These are phyloP conservation scores for Heliothis peltigera DNA, from an alignment of 2,888 invertebrate species.

Conservation along the genomic window DNA sequence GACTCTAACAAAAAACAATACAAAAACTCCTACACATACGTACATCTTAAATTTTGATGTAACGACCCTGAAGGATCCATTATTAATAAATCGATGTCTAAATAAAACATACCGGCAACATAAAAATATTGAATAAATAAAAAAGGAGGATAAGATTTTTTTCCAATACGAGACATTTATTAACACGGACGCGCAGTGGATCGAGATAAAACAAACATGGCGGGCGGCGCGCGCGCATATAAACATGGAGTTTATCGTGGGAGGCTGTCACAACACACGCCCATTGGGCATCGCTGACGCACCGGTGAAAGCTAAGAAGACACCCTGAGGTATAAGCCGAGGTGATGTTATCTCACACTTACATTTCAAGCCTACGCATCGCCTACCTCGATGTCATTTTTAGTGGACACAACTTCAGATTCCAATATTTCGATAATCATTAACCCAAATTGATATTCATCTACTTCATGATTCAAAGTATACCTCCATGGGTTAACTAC, in stretches of 20 bases:
- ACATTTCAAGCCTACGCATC: slow-evolving; percentile 84
- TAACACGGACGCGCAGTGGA: slow-evolving; percentile 86
- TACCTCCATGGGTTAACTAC: slow-evolving; percentile 33
- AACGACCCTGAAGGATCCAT: slow-evolving; percentile 85
- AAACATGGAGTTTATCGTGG: slow-evolving; percentile 88
- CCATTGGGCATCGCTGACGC: slow-evolving; percentile 81
- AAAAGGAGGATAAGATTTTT: slow-evolving; percentile 77
- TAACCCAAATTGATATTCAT: slow-evolving; percentile 72
- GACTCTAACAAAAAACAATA: slow-evolving; percentile 77
- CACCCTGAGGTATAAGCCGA: slow-evolving; percentile 80
- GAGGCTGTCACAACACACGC: slow-evolving; percentile 89
- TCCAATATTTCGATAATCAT: slow-evolving; percentile 73
- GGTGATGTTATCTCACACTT: slow-evolving; percentile 80
- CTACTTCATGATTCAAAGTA: slow-evolving; percentile 55
- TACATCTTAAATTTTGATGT: slow-evolving; percentile 87
- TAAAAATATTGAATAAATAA: slow-evolving; percentile 80
- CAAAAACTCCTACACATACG: slow-evolving; percentile 82
- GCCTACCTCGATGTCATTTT: slow-evolving; percentile 68
- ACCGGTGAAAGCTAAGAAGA: slow-evolving; percentile 86
- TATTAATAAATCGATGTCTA: slow-evolving; percentile 89
- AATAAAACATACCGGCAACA: slow-evolving; percentile 85
- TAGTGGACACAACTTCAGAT: slow-evolving; percentile 68
- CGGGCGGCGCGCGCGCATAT: slow-evolving; percentile 86
- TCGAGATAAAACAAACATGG: slow-evolving; percentile 90
- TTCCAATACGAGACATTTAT: slow-evolving; percentile 87